These are phyloP conservation scores for Schizopygopsis pylzovi DNA, from an alignment of 2,797 vertebrate species.

Conservation along the genomic window DNA sequence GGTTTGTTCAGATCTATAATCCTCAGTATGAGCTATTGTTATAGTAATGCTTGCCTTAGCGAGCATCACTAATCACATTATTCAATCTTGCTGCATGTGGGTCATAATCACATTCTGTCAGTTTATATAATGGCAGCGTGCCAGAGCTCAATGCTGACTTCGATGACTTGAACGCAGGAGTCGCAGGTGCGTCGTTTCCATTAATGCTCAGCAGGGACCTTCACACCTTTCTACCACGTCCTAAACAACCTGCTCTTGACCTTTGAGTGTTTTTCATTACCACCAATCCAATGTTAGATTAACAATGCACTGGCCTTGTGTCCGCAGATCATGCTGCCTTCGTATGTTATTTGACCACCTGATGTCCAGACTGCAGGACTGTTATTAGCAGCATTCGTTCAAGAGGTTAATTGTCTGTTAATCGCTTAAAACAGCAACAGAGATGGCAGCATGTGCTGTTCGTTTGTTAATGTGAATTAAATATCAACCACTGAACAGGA, in stretches of 20 bases:
- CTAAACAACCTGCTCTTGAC: conserved; percentile 52
- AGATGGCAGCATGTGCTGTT: conserved; percentile 23
- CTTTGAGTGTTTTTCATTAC: conserved; percentile 69
- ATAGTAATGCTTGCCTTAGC: background rate
- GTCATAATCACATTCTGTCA: conserved; percentile 25
- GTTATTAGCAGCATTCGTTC: conserved; percentile 26
- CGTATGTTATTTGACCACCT: conserved; percentile 58
- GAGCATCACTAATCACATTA: background rate
- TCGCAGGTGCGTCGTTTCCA: background rate
- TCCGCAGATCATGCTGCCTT: conserved; percentile 51
- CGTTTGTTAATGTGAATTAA: background rate
- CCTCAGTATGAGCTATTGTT: background rate
- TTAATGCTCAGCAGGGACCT: conserved; percentile 7
- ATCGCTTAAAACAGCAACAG: conserved; percentile 15
- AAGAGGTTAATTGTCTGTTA: background rate
- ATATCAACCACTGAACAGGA: conserved; percentile 12
- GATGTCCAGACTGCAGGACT: conserved; percentile 51
- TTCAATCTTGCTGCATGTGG: background rate
- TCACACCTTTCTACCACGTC: conserved; percentile 32
- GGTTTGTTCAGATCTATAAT: background rate
- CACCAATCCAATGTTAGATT: conserved; percentile 60
- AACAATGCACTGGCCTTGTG: background rate
- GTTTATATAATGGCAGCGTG: background rate
- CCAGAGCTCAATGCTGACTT: conserved; percentile 6
- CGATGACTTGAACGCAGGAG: background rate